phyloP scores from a whole-genome alignment of 2,113 vertebrate species.

The Electrona antarctica region DNA sequence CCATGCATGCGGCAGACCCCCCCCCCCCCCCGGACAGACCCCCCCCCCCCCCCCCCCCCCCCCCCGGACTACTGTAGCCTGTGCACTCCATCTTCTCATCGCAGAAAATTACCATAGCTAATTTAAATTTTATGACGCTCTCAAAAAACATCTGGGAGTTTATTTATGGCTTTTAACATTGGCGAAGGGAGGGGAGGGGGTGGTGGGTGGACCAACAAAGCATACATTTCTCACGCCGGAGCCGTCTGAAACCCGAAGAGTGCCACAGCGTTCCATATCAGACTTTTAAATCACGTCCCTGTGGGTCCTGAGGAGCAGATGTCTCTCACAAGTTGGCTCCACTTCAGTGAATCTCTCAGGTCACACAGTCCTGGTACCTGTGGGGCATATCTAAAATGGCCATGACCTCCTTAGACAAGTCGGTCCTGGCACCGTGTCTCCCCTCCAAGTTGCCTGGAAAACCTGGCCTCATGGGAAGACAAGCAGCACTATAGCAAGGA shows the following conservation, averaged over 20 bases:
- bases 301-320: conserved; percentile 25
- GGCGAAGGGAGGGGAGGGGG: conserved; percentile 4
- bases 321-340: conserved; percentile 22
- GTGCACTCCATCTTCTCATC: not conserved
- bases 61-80: not conserved
- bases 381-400: conserved; percentile 27
- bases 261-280: conserved; percentile 13
- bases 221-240: conserved; percentile 28
- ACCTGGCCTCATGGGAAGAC: not conserved
- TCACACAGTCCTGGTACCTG: conserved; percentile 21
- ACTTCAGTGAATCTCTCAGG: conserved; percentile 19
- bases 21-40: not conserved
- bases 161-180: conserved; percentile 34
- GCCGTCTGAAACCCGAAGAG: conserved; percentile 10
- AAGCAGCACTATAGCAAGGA: not conserved
- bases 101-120: conserved; percentile 16
- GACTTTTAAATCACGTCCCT: conserved; percentile 29
- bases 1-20: not conserved
- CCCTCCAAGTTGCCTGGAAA: not conserved
- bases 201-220: not conserved
- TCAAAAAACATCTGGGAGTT: conserved; percentile 32
- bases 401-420: conserved; percentile 15
- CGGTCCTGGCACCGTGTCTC: no score
- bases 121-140: conserved; percentile 35
- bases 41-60: no score